Percentiles rank a stretch among this genome's conserved stretches.
These are phyloP conservation scores for Cuculus canorus DNA, from an alignment of 2,797 vertebrate genomes.

Conservation along the genomic window DNA sequence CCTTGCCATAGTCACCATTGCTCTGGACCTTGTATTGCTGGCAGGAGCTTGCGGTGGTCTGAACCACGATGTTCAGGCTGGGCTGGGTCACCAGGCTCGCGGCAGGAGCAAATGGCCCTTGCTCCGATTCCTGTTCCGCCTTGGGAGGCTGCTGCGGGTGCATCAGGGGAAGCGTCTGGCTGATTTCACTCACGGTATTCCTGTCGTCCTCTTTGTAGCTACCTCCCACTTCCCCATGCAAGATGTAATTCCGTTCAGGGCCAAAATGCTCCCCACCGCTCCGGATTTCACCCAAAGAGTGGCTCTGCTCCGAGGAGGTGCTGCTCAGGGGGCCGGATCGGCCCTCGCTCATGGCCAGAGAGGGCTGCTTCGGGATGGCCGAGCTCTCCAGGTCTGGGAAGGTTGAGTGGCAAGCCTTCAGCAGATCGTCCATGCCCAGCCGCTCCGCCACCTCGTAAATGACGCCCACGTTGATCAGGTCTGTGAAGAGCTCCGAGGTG, in stretches of 20 bases:
- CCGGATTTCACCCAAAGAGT: slow-evolving; percentile 67
- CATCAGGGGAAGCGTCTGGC: slow-evolving; percentile 56
- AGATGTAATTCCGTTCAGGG: slow-evolving; percentile 76
- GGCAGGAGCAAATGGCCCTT: slow-evolving; percentile 16
- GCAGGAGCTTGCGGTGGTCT: slow-evolving; percentile 62
- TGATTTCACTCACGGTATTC: slow-evolving; percentile 37
- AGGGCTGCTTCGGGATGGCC: slow-evolving; percentile 74
- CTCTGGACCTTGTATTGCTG: slow-evolving; percentile 86
- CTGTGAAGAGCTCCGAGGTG: slow-evolving; percentile 92
- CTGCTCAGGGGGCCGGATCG: slow-evolving; percentile 68
- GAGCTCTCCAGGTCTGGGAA: slow-evolving; percentile 93
- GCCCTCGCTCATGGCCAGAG: slow-evolving; percentile 59
- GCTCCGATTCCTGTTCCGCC: slow-evolving; percentile 83
- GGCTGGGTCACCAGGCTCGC: slow-evolving; percentile 57
- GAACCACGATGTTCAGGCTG: slow-evolving; percentile 34
- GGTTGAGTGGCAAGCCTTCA: slow-evolving; percentile 90
- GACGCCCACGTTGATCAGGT: slow-evolving; percentile 94
- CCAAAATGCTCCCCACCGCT: slow-evolving; percentile 58
- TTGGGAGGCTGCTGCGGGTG: slow-evolving; percentile 80
- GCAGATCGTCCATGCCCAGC: slow-evolving; percentile 89
- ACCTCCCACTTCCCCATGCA: slow-evolving; percentile 73
- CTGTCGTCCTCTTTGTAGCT: slow-evolving; percentile 77
- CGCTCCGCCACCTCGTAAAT: slow-evolving; percentile 94
- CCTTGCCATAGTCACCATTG: slow-evolving; percentile 80
- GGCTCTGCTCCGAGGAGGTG: slow-evolving; percentile 67